Evolutionary conservation across 2,113 vertebrate genomes (phyloP).

Genomic region (Cichladusa arquata): DNA sequence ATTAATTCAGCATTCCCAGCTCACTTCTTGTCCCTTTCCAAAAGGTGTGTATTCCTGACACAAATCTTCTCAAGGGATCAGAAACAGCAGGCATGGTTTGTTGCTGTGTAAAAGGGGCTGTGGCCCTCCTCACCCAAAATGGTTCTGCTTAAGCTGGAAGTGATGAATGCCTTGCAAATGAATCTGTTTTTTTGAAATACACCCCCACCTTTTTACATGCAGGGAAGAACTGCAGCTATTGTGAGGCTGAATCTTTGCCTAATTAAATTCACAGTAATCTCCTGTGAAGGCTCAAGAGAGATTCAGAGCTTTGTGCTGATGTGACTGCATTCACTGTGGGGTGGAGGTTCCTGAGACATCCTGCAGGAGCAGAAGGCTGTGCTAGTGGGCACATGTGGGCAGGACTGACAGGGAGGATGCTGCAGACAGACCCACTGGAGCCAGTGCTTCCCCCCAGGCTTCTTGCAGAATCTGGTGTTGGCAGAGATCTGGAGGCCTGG

Average conservation of each 20-base stretch:
- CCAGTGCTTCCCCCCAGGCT: not conserved
- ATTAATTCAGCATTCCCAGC: not conserved
- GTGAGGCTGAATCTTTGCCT: not conserved
- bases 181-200: not conserved
- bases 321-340: not conserved
- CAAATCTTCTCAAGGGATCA: not conserved
- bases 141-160: not conserved
- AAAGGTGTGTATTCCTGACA: not conserved
- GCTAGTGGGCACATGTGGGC: not conserved
- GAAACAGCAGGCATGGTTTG: not conserved
- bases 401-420: not conserved
- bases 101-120: not conserved
- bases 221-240: not conserved
- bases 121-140: not conserved
- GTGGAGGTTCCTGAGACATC: not conserved
- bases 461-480: not conserved
- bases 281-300: not conserved
- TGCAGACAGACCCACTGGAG: not conserved
- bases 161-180: not conserved
- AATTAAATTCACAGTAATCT: constrained; percentile 16
- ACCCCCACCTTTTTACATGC: not conserved
- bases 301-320: constrained; percentile 7
- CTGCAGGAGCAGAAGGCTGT: not conserved
- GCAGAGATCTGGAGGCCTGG: not conserved
- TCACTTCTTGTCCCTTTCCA: not conserved